Base-by-base conservation (phyloP, 2,888 invertebrate genomes). In the Temnothorax unifasciatus region DNA sequence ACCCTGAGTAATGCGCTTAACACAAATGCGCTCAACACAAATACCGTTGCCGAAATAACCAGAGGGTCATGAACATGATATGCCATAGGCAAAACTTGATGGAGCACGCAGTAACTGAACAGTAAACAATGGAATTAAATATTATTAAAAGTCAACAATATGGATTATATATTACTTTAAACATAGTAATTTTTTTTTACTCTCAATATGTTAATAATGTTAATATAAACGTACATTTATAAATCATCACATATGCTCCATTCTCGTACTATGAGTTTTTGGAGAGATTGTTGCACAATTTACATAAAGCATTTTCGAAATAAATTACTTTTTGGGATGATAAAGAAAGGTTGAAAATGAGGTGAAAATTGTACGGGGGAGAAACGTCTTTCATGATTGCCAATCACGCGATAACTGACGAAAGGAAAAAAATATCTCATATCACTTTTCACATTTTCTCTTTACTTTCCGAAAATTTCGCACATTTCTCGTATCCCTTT, bases 331-430 rank as follows among this genome's bases (percentile, higher is more conserved):
- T 50, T 75, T 34, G 47, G 47, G 9, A 21, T 75, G 50, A 75
- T 63, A 75, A 75, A 75, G 21, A 21, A 50, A 3, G 47, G 8
- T 50, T 15, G 63, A 47, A 63, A 75, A 75, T 34, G 21, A 61
- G 9, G 21, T 47, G 15, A 9, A 75, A 63, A 18, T 41, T 38
- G 38, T 50, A 3, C 21, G 52, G 3, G 15, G 2, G 3, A 34
- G 18, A 41, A 64, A 76, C 18, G 50, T 34, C n/a, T 74, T 74
- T 76, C 8, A 52, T 52, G 64, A 76, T 64, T 64, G 64, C 64
- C 52, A 76, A 52, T 64, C 52, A 76, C 25, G 25, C 41, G 52
- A 76, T 76, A 25, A 52, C 25, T 52, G 5, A 41, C 8, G 6
- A 18, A 41, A 52, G 13, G 38, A 13, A 63, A 38, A 21, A 75